Evolutionary conservation across 2,888 invertebrate genomes (phyloP).

Genomic region (Baccha elongata): DNA sequence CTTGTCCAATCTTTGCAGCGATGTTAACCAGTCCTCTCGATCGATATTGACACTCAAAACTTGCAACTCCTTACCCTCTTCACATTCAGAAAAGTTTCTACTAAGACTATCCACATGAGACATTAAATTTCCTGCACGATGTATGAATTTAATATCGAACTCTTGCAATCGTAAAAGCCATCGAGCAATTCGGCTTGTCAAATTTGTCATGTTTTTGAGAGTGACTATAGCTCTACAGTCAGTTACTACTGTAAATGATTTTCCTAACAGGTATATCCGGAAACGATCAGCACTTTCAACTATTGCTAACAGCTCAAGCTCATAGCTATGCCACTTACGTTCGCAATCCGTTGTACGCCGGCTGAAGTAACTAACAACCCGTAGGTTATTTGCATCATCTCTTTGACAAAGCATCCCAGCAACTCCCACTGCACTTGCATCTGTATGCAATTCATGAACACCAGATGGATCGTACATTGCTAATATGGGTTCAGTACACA

Average conservation of each 20-base stretch:
- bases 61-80: background rate
- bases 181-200: background rate
- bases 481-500: constrained; percentile 30
- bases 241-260: too few species aligned
- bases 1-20: constrained; percentile 22
- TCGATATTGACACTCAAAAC: constrained; percentile 16
- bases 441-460: too few species aligned
- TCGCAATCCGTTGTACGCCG: too few species aligned
- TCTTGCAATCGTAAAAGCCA: constrained; percentile 28
- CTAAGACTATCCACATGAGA: constrained; percentile 29
- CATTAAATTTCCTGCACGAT: background rate
- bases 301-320: too few species aligned
- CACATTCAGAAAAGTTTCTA: background rate
- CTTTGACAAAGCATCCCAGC: too few species aligned
- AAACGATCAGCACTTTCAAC: too few species aligned
- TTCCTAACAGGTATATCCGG: background rate
- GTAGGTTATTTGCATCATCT: too few species aligned
- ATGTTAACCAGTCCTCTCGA: constrained; percentile 2
- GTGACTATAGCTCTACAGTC: too few species aligned
- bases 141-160: constrained; percentile 3
- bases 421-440: too few species aligned
- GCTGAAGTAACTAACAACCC: too few species aligned
- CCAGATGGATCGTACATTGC: too few species aligned
- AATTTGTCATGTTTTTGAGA: constrained; percentile 5
- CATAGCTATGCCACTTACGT: too few species aligned